phyloP scores from a whole-genome alignment of 2,113 vertebrate genomes.

The Lucifuga dentata region DNA sequence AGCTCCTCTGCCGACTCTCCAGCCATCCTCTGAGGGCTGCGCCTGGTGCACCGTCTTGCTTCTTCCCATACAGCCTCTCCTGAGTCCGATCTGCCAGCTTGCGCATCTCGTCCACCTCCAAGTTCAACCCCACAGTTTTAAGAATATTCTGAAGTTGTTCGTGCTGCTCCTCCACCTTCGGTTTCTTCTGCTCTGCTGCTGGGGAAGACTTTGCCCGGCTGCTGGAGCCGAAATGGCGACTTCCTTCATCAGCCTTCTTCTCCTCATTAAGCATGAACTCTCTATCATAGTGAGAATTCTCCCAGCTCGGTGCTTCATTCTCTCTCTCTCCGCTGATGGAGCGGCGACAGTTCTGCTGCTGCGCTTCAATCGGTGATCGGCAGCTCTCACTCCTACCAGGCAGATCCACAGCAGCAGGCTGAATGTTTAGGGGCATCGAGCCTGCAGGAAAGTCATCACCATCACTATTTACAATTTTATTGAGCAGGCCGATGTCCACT shows the following conservation, averaged over 20 bases:
- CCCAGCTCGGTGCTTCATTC: neutral
- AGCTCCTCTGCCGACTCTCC: neutral
- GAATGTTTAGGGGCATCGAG: neutral
- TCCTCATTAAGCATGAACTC: neutral
- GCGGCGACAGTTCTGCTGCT: neutral
- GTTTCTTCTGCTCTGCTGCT: neutral
- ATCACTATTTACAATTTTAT: slow-evolving; percentile 62
- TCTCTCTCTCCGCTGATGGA: neutral
- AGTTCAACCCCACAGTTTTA: slow-evolving; percentile 57
- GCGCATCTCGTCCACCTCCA: slow-evolving; percentile 66
- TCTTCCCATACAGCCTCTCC: slow-evolving; percentile 69
- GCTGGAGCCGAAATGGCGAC: neutral
- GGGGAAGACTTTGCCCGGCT: slow-evolving; percentile 27
- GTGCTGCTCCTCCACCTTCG: slow-evolving; percentile 13
- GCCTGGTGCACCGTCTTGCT: neutral
- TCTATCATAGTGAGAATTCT: neutral
- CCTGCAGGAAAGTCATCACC: neutral
- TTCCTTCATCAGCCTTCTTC: neutral
- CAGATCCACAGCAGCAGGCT: neutral
- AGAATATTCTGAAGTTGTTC: slow-evolving; percentile 67
- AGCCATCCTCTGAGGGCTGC: neutral
- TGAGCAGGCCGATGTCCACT: slow-evolving; percentile 67
- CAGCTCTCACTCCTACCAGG: slow-evolving; percentile 6
- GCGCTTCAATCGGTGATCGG: neutral
- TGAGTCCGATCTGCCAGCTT: slow-evolving; percentile 59